Conservation (phyloP, 2,888 invertebrate genomes). For the Sabellastarte sp. region DNA sequence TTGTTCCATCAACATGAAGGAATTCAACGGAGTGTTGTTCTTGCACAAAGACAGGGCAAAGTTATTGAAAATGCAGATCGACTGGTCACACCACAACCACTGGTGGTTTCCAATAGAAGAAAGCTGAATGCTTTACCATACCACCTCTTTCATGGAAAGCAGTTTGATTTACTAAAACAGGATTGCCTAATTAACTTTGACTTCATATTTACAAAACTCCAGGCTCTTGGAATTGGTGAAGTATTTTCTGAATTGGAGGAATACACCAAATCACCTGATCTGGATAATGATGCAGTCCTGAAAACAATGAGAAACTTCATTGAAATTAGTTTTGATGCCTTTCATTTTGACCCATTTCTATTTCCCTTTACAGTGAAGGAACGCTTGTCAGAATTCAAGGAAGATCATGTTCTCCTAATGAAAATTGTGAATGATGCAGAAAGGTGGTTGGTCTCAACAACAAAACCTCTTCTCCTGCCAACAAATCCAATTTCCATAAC, state of each 20-base stretch:
- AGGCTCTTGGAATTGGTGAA: conserved; percentile 10
- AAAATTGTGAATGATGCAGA: conserved; percentile 14
- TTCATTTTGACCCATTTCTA: conserved; percentile 18
- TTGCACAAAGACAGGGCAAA: conserved; percentile 20
- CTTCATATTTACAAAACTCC: conserved; percentile 17
- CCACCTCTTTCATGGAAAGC: conserved; percentile 20
- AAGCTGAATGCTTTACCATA: conserved; percentile 27
- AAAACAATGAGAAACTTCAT: conserved; percentile 18
- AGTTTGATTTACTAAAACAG: conserved; percentile 8
- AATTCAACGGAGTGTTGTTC: conserved; percentile 21
- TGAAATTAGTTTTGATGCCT: conserved; percentile 18
- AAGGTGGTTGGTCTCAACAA: conserved; percentile 12
- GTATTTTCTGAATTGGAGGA: conserved; percentile 14
- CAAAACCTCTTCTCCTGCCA: conserved; percentile 18
- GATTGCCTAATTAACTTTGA: conserved; percentile 22
- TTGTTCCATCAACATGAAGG: conserved; percentile 19
- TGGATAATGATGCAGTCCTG: conserved; percentile 6
- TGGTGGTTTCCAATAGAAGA: conserved; percentile 19
- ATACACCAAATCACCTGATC: not conserved
- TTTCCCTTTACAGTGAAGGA: conserved; percentile 18
- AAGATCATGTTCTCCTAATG: not conserved
- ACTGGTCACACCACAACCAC: conserved; percentile 18
- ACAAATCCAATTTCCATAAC: conserved; percentile 12
- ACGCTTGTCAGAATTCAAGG: conserved; percentile 3
- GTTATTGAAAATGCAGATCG: conserved; percentile 28